Evolutionary conservation across 2,113 vertebrate genomes (phyloP).

Genomic region (Cavia aperea): DNA sequence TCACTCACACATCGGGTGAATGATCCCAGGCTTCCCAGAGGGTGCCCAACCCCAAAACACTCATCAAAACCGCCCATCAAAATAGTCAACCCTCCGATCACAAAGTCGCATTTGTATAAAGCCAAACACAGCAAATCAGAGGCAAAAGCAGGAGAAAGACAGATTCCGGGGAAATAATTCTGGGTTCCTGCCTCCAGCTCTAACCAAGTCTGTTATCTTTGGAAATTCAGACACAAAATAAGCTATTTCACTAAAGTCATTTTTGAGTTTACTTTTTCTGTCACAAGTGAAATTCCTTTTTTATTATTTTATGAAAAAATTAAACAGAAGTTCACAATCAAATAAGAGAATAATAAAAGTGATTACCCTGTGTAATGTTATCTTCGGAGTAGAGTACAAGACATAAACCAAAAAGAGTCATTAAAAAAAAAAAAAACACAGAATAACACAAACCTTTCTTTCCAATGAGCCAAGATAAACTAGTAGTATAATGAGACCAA

Average conservation of each 20-base stretch:
- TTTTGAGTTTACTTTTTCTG: background rate
- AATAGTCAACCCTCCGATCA: too few species aligned
- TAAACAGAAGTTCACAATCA: background rate
- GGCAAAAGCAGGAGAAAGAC: background rate
- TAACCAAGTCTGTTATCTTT: background rate
- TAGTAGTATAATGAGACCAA: background rate
- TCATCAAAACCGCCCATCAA: background rate
- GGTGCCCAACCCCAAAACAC: background rate
- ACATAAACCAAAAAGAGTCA: background rate
- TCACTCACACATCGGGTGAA: accelerated
- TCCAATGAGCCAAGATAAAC: background rate
- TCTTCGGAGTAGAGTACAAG: background rate
- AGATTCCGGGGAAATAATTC: background rate
- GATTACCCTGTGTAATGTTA: background rate
- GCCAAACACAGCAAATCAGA: background rate
- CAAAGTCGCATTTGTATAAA: background rate
- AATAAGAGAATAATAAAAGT: background rate
- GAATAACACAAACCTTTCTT: background rate
- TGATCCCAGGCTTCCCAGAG: background rate
- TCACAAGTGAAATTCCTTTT: background rate
- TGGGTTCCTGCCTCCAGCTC: background rate
- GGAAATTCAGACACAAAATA: background rate
- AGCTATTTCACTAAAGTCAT: background rate
- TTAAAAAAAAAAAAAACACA: background rate
- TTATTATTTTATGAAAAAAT: background rate